Base-by-base conservation (phyloP, 2,797 vertebrate genomes). In the Coregonus suidteri region DNA sequence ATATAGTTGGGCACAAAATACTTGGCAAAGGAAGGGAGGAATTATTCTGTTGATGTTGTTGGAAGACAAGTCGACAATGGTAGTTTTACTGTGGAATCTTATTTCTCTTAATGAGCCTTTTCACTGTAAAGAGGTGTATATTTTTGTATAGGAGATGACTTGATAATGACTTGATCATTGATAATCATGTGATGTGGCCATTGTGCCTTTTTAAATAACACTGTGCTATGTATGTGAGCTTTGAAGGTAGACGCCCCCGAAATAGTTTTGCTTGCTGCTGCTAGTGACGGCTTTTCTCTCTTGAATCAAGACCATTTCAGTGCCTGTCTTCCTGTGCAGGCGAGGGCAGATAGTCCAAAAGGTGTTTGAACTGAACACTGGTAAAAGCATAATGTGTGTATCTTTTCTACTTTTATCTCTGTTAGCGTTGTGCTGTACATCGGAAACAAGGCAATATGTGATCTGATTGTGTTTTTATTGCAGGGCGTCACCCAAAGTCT, bases 71-170 rank as follows among this genome's bases (percentile, higher is more conserved):
- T 62, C 75, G 51, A 62, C 51, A 51, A 37, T 82, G 41, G 76
- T 83, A 76, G 78, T 90, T 90, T 86, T 88, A 84, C 88, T 86
- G 90, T 94, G 94, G 92, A 91, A 93, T 94, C 91, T 86, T 82
- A 34, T 78, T 88, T 85, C 80, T 20, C 71, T 82, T 65, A 18
- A 62, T 82, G 70, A 78, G 65, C 75, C 70, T 74, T 74, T 59
- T 77, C 86, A 84, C 87, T 91, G 87, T 89, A 86, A 25, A 25
- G 86, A 79, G 91, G 83, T 79, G 37, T 41, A 79, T 84, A 85
- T 83, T 85, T 86, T 86, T 87, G 71, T 83, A 84, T 65, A 79
- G 79, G 56, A 25, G n/a, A 62, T 62, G 15, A 75, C 14, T 64
- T 34, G 62, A 80, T 77, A 1, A 41, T 41, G 31, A 34, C 31